Percentiles rank a stretch among this genome's conserved stretches.
phyloP scores from a whole-genome alignment of 2,113 vertebrate genomes.

The Pomatostomus ruficeps region DNA sequence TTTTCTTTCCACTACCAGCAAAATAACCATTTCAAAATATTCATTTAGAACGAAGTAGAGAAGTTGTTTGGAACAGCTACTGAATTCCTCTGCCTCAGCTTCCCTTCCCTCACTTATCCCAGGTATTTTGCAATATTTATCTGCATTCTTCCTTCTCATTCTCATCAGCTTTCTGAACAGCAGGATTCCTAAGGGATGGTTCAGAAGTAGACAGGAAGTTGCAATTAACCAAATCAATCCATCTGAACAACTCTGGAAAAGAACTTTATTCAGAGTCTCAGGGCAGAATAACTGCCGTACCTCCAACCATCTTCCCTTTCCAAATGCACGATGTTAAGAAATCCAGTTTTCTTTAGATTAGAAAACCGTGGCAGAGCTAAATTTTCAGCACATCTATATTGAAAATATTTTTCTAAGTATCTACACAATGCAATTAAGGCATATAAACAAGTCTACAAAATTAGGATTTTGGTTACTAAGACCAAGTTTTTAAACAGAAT shows the following conservation, averaged over 20 bases:
- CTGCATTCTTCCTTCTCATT: background rate
- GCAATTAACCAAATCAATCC: background rate
- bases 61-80: background rate
- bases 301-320: background rate
- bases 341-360: background rate
- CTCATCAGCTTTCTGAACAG: background rate
- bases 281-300: background rate
- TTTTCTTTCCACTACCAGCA: background rate
- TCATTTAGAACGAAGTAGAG: background rate
- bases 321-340: background rate
- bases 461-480: background rate
- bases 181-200: background rate
- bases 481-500: background rate
- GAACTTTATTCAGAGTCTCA: background rate
- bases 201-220: background rate
- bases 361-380: background rate
- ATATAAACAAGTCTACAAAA: background rate
- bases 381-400: background rate
- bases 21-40: background rate
- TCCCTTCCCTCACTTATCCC: background rate
- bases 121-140: background rate
- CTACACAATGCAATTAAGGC: background rate
- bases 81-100: background rate
- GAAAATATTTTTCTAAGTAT: background rate
- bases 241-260: background rate